phyloP scores from a whole-genome alignment of 2,888 invertebrate genomes.

The Himalopsyche japonica region DNA sequence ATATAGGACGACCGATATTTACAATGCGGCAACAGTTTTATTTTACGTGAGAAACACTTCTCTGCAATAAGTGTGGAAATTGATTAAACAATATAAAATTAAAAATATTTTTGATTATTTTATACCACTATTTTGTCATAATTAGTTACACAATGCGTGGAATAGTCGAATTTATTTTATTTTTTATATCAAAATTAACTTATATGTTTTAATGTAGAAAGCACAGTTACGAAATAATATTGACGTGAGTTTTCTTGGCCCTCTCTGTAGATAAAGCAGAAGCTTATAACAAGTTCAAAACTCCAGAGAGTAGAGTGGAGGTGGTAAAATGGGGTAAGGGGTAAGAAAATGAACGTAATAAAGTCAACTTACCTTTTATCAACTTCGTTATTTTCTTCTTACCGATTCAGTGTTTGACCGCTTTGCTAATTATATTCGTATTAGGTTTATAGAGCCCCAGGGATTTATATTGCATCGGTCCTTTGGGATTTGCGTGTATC shows the following conservation, averaged over 20 bases:
- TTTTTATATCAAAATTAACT: no score
- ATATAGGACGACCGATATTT: no score
- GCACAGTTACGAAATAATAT: neutral
- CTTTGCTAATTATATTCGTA: neutral
- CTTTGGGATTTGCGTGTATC: neutral
- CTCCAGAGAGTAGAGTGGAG: neutral
- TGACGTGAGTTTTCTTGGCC: neutral
- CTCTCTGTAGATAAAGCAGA: neutral
- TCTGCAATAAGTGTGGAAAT: no score
- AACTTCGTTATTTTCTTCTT: slow-evolving; percentile 15
- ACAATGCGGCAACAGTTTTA: no score
- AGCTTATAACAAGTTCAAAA: neutral
- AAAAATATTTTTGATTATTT: no score
- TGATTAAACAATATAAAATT: no score
- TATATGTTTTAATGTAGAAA: no score
- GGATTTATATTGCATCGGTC: neutral
- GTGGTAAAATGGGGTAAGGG: neutral
- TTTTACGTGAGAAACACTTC: no score
- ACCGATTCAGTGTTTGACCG: neutral
- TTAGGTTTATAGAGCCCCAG: neutral
- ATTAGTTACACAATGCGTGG: no score
- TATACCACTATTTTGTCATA: no score
- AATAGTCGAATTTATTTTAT: no score
- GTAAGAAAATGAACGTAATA: slow-evolving; percentile 31
- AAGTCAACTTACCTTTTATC: slow-evolving; percentile 32